Base-by-base conservation (phyloP, 30 jellyfish, hydroid and myxozoan species). In the Pseudorhiza aurosa region DNA sequence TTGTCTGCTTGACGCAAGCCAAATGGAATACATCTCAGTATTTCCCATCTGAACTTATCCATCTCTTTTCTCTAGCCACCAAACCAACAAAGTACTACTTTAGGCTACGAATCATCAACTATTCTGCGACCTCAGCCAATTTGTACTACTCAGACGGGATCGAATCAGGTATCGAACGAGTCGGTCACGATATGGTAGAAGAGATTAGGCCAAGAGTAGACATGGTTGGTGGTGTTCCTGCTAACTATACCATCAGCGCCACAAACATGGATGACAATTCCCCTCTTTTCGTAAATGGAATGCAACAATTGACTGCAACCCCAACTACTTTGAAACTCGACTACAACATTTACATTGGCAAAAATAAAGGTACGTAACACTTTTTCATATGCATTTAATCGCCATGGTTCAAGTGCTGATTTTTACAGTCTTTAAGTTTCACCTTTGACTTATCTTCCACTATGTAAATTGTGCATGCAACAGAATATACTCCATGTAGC, bases 31-130 rank as follows among this genome's bases (percentile, higher is more conserved):
- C n/a, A n/a, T n/a, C n/a, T n/a, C n/a, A n/a, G n/a, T n/a, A n/a
- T n/a, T n/a, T n/a, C n/a, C n/a, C n/a, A n/a, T n/a, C n/a, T n/a
- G n/a, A n/a, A n/a, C n/a, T n/a, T n/a, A n/a, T n/a, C n/a, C n/a
- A n/a, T 53, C 2, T 19, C 2, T 7, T 53, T n/a, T 43, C 40
- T 32, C 31, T 55, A 65, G 89, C 49, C 12, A 49, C 87, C 18
- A 65, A 30, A 5, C 60, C 78, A 26, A 40, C 36, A 17, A 64
- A 77, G 27, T 79, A 92, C 81, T 78, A 85, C 75, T 69, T 92
- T 11, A 62, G 82, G 8, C 60, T 92, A n/a, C 84, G 92, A 55
- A 32, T 92, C 56, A 80, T 85, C 70, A 92, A 92, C 77, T 17
- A 33, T 14, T 76, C 92, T 4, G 94, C 75, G 11, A 47, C 17